Evolutionary conservation across 2,113 vertebrate genomes (phyloP), one percentile per base, ranked within the genome.

Genomic region (Furnarius figulus): DNA sequence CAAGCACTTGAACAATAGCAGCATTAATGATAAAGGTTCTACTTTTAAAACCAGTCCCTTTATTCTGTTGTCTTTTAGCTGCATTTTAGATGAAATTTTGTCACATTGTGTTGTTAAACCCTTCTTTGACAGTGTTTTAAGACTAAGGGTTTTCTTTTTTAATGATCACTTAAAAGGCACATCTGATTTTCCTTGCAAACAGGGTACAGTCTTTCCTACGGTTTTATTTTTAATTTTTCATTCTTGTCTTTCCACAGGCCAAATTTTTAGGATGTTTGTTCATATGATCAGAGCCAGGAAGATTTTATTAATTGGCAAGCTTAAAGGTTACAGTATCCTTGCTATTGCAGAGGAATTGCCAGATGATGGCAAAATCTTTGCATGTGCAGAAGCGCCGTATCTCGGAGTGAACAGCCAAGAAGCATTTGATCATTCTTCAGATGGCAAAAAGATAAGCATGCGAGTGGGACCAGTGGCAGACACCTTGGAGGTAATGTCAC

Each of bases 331-430:
- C 30, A 97, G 97, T 13, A 97, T 98, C 35, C 93, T 98, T 86
- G 97, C 97, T 50, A 93, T 98, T 62, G 98, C 97, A 25, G 97
- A 98, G 85, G 97, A 95, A 23, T 97, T 98, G 55, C 98, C 98
- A 52, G 96, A 98, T 7, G 97, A 98, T 22, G 98, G 98, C 21
- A 94, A 85, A 49, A 97, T 98, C 80, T 50, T 98, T 35, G 92
- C 96, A 17, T 98, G 97, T 53, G 94, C 98, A 96, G 92, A 97
- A 67, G 97, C 78, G 40, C 92, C 95, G 0, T 97, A 97, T 83
- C 97, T 98, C 0, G 97, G 98, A 95, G 97, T 93, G 47, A 98
- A 98, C 55, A 96, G 97, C 76, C 97, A 98, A 91, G 97, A 98
- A 70, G 90, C 97, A 14, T 96, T 98, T 94, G 97, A 97, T 95